Evolutionary conservation across 2,888 invertebrate genomes (phyloP).

Genomic region (Ormyrus rosae): DNA sequence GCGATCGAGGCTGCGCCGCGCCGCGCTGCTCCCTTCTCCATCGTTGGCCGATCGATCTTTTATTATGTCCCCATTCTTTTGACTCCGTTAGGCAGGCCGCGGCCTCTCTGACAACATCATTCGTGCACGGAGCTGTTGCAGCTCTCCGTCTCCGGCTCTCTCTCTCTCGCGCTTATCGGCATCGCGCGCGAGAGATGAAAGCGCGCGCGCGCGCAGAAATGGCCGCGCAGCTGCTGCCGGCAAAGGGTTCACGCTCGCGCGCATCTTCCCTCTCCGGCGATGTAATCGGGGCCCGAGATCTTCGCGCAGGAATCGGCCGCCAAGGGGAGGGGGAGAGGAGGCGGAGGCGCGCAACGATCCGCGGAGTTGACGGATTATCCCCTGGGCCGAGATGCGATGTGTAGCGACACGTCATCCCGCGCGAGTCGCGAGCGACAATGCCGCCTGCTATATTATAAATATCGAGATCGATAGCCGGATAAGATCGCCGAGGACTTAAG

Average conservation of each 20-base stretch:
- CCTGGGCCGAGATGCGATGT: not conserved
- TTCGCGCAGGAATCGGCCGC: too few species aligned
- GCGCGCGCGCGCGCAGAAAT: not conserved
- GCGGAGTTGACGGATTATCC: slow-evolving; percentile 40
- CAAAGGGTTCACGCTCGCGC: too few species aligned
- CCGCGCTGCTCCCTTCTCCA: not conserved
- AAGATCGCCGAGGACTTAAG: slow-evolving; percentile 34
- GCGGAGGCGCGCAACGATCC: not conserved
- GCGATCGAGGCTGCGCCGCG: too few species aligned
- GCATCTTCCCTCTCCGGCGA: too few species aligned
- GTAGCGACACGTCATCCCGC: slow-evolving; percentile 26
- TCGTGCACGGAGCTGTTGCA: not conserved
- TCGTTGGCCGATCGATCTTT: slow-evolving; percentile 39
- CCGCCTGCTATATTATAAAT: slow-evolving; percentile 25
- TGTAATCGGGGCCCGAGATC: too few species aligned
- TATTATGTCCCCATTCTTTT: slow-evolving; percentile 43
- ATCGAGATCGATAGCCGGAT: slow-evolving; percentile 39
- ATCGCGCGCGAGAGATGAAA: slow-evolving; percentile 1
- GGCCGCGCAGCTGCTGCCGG: not conserved
- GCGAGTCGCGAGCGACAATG: slow-evolving; percentile 27
- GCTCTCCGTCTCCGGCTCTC: too few species aligned
- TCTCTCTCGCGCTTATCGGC: not conserved
- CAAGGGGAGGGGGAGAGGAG: too few species aligned
- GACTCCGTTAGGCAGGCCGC: slow-evolving; percentile 31
- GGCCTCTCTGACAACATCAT: slow-evolving; percentile 30